Percentiles rank a stretch among this genome's conserved stretches.
Evolutionary conservation across 2,888 invertebrate species (phyloP).

Genomic region (Urechis unicinctus): DNA sequence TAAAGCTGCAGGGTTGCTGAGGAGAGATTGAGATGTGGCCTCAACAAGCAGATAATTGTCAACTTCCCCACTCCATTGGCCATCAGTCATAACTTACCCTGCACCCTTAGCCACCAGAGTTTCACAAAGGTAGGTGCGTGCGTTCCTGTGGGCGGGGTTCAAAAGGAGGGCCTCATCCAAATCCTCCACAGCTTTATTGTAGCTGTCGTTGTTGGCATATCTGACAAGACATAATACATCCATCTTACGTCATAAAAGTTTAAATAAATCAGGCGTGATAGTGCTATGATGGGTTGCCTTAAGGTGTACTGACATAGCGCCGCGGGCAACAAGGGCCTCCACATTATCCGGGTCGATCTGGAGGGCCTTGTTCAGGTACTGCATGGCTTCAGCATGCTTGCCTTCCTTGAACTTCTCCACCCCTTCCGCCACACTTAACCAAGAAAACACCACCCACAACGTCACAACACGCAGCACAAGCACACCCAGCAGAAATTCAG

Average conservation of each 20-base stretch:
- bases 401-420: slow-evolving; percentile 91
- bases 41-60: no score
- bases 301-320: slow-evolving; percentile 66
- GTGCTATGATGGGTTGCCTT: no score
- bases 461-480: no score
- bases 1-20: no score
- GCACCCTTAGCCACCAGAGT: slow-evolving; percentile 83
- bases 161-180: slow-evolving; percentile 84
- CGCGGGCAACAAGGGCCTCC: slow-evolving; percentile 70
- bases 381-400: slow-evolving; percentile 41
- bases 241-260: not conserved
- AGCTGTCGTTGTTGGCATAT: slow-evolving; percentile 86
- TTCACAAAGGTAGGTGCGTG: slow-evolving; percentile 88
- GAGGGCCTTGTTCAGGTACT: slow-evolving; percentile 44
- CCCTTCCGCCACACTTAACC: slow-evolving; percentile 79
- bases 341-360: slow-evolving; percentile 62
- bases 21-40: no score
- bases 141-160: slow-evolving; percentile 85
- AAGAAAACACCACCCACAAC: no score
- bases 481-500: no score
- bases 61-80: no score
- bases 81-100: slow-evolving; percentile 52
- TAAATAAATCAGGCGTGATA: no score
- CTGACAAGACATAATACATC: slow-evolving; percentile 41
- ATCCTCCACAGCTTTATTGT: slow-evolving; percentile 87